Conservation (phyloP, 2,113 vertebrate genomes). For the Hypomesus transpacificus region DNA sequence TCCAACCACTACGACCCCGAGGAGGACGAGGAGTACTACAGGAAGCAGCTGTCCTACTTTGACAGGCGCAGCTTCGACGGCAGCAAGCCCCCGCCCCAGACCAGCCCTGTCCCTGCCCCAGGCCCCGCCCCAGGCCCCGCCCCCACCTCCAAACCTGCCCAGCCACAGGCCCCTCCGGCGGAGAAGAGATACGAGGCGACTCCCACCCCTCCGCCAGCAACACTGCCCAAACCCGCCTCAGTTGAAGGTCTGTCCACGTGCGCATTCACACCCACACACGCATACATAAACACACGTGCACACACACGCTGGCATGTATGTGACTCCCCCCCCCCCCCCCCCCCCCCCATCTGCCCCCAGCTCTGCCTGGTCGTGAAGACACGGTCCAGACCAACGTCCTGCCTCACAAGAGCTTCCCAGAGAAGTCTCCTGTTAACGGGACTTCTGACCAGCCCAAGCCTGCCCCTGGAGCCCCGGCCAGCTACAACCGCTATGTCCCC, state of each 20-base stretch:
- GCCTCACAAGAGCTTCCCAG: conserved; percentile 85
- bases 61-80: conserved; percentile 80
- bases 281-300: neutral
- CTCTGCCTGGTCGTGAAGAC: conserved; percentile 81
- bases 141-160: conserved; percentile 66
- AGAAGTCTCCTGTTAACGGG: conserved; percentile 80
- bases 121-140: conserved; percentile 60
- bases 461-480: conserved; percentile 43
- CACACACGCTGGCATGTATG: conserved; percentile 45
- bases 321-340: conserved; percentile 63
- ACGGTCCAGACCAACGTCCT: conserved; percentile 82
- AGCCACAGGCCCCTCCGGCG: conserved; percentile 69
- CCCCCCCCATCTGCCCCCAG: conserved; percentile 46
- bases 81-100: conserved; percentile 69
- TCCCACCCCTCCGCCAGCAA: conserved; percentile 73
- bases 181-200: conserved; percentile 86
- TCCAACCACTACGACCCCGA: conserved; percentile 90
- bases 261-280: neutral
- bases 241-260: conserved; percentile 75
- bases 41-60: conserved; percentile 94
- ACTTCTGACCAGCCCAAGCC: conserved; percentile 72
- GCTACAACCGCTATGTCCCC: conserved; percentile 80
- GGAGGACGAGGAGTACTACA: conserved; percentile 94
- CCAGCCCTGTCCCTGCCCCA: conserved; percentile 48
- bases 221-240: conserved; percentile 78